Evolutionary conservation across 2,888 invertebrate species (phyloP).

Genomic region (Lottia gigantea): DNA sequence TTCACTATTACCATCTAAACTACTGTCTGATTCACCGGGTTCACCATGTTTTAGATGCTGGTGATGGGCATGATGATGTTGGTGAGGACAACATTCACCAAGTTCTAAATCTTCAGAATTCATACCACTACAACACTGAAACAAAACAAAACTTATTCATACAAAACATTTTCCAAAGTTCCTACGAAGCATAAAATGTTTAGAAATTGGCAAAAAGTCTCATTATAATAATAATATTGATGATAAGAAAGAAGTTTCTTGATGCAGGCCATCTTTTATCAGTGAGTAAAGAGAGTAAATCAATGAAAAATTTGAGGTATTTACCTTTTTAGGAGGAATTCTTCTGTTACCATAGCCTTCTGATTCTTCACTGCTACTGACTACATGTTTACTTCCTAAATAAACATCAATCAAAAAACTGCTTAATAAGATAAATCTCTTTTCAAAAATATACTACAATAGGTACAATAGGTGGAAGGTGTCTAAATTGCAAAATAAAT

Average conservation of each 20-base stretch:
- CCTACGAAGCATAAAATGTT: too few species aligned
- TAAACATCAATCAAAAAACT: conserved; percentile 22
- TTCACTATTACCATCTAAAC: conserved; percentile 50
- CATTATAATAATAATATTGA: too few species aligned
- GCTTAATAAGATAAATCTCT: not conserved
- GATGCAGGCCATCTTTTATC: too few species aligned
- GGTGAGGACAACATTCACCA: conserved; percentile 26
- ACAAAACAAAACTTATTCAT: not conserved
- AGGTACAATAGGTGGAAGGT: too few species aligned
- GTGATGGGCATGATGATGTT: conserved; percentile 34
- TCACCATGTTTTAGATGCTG: conserved; percentile 34
- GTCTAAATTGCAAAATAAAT: too few species aligned
- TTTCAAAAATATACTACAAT: too few species aligned
- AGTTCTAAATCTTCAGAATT: not conserved
- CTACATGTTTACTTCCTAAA: conserved; percentile 41
- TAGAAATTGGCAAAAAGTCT: too few species aligned
- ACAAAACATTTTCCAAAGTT: too few species aligned
- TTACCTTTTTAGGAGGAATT: not conserved
- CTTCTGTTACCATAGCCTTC: not conserved
- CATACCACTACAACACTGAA: conserved; percentile 1
- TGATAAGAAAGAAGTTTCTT: too few species aligned
- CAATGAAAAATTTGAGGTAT: too few species aligned
- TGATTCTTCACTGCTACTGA: conserved; percentile 48
- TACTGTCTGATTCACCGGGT: conserved; percentile 35
- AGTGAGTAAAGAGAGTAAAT: too few species aligned